These are phyloP conservation scores for Octodon degus DNA, from an alignment of 2,113 vertebrate genomes.

Conservation along the genomic window DNA sequence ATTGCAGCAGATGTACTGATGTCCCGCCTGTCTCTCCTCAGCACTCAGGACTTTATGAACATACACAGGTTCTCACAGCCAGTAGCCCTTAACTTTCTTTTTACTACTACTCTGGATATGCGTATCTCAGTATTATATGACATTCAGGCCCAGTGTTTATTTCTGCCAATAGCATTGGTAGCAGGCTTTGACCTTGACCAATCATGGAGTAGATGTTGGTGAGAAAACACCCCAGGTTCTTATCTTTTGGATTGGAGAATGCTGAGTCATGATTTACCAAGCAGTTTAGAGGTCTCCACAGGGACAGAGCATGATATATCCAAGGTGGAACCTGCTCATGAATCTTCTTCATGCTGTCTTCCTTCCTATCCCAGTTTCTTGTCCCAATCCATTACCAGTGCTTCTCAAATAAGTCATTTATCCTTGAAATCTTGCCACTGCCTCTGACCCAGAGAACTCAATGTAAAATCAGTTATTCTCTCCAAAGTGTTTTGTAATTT, in stretches of 20 bases:
- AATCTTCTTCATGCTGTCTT: rapidly evolving
- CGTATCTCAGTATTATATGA: background rate
- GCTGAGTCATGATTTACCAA: background rate
- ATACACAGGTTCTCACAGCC: background rate
- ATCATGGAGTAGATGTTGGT: background rate
- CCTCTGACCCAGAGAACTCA: background rate
- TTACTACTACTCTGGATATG: background rate
- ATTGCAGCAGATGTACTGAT: background rate
- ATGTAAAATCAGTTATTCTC: background rate
- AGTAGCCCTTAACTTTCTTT: background rate
- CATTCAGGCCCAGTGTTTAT: background rate
- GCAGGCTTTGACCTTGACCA: background rate
- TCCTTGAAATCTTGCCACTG: background rate
- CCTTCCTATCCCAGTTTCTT: background rate
- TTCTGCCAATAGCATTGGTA: background rate
- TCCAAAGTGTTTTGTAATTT: background rate
- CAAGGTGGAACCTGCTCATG: background rate
- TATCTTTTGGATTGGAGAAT: background rate
- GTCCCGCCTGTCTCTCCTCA: background rate
- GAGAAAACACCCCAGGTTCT: background rate
- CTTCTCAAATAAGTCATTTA: background rate
- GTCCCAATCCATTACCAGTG: background rate
- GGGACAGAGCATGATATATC: background rate
- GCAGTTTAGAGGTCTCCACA: background rate
- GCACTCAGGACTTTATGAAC: background rate